These are phyloP conservation scores for Heterodera filipjevi DNA, from an alignment of 2,888 invertebrate genomes.

Conservation along the genomic window DNA sequence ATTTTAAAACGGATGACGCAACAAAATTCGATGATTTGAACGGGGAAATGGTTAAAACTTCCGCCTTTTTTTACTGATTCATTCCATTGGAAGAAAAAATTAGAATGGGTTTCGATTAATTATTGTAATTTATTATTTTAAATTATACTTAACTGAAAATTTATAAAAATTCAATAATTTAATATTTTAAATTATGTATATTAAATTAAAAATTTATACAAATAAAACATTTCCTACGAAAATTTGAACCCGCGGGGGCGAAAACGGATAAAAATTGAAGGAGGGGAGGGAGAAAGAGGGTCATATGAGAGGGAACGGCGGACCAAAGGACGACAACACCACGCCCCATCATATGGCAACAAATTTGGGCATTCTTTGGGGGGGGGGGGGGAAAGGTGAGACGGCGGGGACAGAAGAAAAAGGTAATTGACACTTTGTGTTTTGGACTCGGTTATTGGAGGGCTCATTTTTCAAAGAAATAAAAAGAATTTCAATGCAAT, in stretches of 20 bases:
- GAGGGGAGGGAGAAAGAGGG: neutral
- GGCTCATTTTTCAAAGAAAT: no score
- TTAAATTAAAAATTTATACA: neutral
- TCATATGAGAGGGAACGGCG: neutral
- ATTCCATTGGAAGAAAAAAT: neutral
- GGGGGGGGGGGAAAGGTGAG: neutral
- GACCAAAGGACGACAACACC: neutral
- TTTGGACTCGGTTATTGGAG: neutral
- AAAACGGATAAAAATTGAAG: neutral
- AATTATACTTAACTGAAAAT: no score
- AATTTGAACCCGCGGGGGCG: neutral
- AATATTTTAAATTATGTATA: neutral
- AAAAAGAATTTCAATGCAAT: no score
- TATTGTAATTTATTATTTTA: no score
- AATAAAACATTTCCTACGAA: neutral
- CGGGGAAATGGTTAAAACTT: neutral
- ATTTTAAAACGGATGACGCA: neutral
- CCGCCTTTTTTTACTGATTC: neutral
- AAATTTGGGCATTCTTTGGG: neutral
- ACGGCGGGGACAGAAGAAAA: neutral
- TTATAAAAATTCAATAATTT: no score
- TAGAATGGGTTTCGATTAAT: no score
- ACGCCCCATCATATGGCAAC: constrained; percentile 11
- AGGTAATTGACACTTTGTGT: neutral
- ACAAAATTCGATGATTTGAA: neutral